Evolutionary conservation across 1,140 invertebrate genomes (phyloP).

Genomic region (Melitaea cinxia): DNA sequence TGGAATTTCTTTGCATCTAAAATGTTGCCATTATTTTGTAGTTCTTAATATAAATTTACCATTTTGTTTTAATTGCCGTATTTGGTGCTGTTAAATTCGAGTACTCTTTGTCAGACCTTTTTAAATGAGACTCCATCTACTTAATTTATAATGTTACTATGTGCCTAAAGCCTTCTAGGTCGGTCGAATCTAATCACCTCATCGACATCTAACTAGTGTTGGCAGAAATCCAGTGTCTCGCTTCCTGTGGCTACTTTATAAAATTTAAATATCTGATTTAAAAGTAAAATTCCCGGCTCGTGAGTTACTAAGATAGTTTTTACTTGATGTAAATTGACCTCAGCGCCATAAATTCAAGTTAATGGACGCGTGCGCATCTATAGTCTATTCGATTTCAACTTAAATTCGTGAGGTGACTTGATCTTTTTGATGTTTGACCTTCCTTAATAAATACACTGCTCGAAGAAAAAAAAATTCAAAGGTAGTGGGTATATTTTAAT

Average conservation of each 20-base stretch:
- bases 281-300: conserved; percentile 28
- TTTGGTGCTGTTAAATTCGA: conserved; percentile 4
- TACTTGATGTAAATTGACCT: conserved; percentile 30
- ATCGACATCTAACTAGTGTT: conserved; percentile 13
- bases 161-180: conserved; percentile 12
- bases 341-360: conserved; percentile 27
- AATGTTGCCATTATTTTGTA: too few species aligned
- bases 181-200: conserved; percentile 3
- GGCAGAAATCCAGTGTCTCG: not conserved
- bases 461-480: too few species aligned
- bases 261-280: conserved; percentile 31
- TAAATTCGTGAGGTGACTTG: too few species aligned
- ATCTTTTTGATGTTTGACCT: too few species aligned
- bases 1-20: not conserved
- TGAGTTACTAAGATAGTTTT: conserved; percentile 26
- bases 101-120: not conserved
- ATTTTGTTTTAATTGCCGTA: not conserved
- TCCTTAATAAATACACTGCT: too few species aligned
- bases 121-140: not conserved
- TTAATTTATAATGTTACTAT: not conserved
- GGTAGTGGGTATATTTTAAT: too few species aligned
- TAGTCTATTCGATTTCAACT: conserved; percentile 17
- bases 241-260: conserved; percentile 18
- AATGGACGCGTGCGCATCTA: conserved; percentile 18
- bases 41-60: not conserved